Percentiles rank a stretch among this genome's conserved stretches.
Conservation (phyloP, 2,888 invertebrate genomes). For the Metallyticus violacea region DNA sequence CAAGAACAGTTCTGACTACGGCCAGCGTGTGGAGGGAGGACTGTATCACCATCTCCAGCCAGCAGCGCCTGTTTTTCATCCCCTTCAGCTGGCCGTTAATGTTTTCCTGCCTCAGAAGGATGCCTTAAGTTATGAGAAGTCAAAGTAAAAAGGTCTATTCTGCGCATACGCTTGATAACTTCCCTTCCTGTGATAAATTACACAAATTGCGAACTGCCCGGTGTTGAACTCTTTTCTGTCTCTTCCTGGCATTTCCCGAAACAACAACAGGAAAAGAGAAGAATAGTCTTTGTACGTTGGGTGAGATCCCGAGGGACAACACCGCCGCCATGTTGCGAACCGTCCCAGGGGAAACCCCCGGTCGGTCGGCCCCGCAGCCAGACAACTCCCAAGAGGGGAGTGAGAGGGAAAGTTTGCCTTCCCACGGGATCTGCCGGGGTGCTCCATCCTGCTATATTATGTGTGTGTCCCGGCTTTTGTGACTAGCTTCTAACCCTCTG, state of each 20-base stretch:
- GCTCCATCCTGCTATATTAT: slow-evolving; percentile 2
- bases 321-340: background rate
- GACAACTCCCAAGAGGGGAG: background rate
- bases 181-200: background rate
- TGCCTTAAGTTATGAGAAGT: background rate
- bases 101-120: background rate
- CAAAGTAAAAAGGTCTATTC: background rate
- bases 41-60: no score
- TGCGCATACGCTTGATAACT: background rate
- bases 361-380: background rate
- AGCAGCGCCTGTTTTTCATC: no score
- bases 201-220: background rate
- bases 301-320: background rate
- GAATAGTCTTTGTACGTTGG: background rate
- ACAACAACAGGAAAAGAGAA: background rate
- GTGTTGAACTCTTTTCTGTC: background rate
- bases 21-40: no score
- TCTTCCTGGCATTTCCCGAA: background rate
- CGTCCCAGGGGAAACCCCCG: background rate
- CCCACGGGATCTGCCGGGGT: background rate
- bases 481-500: background rate
- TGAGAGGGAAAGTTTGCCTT: background rate
- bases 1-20: no score
- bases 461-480: slow-evolving; percentile 9
- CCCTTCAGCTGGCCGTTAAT: no score